Evolutionary conservation across 2,888 invertebrate genomes (phyloP), one percentile per base, ranked within the genome.

Genomic region (Tolmerus cingulatus): DNA sequence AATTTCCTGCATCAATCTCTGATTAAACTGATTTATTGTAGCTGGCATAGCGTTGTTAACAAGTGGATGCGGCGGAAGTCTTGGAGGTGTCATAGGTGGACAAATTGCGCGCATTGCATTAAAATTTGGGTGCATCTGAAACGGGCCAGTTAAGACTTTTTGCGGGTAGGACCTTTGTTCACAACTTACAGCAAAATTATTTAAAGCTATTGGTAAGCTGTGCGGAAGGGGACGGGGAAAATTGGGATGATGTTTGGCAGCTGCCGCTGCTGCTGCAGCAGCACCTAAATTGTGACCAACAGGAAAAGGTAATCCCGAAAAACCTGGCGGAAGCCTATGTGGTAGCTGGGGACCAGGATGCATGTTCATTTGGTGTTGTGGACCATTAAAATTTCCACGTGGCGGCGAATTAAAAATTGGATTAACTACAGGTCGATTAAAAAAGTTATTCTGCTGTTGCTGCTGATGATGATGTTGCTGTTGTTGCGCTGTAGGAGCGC

Each of bases 1-100:
- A 46, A 93, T 93, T 89, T 93, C 93, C 88, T 93, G 93, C 74
- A 93, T 91, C 34, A 93, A 90, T 2, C 93, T 91, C 90, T 92
- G 92, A 87, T 93, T 93, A 37, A 92, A 93, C 55, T 89, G 90
- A 88, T 89, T 89, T 5, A 87, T 88, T 27, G 88, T 81, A 40
- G 46, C 78, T 3, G 84, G 46, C 34, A 51, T 19, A 14, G 34
- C 91, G 91, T 91, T 87, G 46, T 89, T 89, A 88, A 89, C 88
- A 40, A 90, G 40, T 16, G 92, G 90, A 91, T 93, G 90, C 89
- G 92, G 90, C 89, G 92, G 91, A 89, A 93, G 91, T 40, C 93
- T 93, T 2, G 92, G 89, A 9, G 91, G 91, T 16, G 92, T 91
- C 89, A 92, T 90, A 19, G 92, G 90, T 14, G 91, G 91, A 40